Evolutionary conservation across 1,140 invertebrate genomes (phyloP).

Genomic region (Bombus picipes): DNA sequence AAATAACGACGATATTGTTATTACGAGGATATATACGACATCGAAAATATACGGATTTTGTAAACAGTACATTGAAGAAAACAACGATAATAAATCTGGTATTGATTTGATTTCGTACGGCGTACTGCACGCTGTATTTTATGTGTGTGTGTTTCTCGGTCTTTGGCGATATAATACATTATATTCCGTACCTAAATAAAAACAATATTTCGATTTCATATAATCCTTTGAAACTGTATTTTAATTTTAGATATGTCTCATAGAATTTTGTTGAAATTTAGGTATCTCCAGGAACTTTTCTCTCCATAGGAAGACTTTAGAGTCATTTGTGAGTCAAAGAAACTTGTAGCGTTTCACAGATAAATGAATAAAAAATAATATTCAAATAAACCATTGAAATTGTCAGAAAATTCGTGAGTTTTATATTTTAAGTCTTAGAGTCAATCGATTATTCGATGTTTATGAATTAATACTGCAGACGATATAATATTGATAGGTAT

Average conservation of each 20-base stretch:
- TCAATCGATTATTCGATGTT: no score
- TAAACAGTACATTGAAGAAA: not conserved
- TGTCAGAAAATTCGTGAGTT: no score
- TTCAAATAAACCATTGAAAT: not conserved
- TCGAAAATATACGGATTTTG: not conserved
- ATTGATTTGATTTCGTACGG: not conserved
- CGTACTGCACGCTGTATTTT: not conserved
- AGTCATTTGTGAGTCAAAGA: not conserved
- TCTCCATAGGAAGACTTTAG: not conserved
- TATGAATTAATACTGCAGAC: no score
- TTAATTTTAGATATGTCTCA: not conserved
- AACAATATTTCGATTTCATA: not conserved
- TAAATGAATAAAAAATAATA: not conserved
- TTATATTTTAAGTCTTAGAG: no score
- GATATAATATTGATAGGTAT: no score
- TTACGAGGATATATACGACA: not conserved
- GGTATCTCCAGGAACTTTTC: not conserved
- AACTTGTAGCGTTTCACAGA: not conserved
- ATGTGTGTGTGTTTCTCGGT: no score
- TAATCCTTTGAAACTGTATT: not conserved
- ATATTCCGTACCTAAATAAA: not conserved
- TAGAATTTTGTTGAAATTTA: not conserved
- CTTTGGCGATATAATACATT: not conserved
- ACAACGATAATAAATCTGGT: not conserved
- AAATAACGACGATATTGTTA: constrained; percentile 11